These are phyloP conservation scores for Heliconius melpomene DNA, from an alignment of 1,140 invertebrate genomes.

Conservation along the genomic window DNA sequence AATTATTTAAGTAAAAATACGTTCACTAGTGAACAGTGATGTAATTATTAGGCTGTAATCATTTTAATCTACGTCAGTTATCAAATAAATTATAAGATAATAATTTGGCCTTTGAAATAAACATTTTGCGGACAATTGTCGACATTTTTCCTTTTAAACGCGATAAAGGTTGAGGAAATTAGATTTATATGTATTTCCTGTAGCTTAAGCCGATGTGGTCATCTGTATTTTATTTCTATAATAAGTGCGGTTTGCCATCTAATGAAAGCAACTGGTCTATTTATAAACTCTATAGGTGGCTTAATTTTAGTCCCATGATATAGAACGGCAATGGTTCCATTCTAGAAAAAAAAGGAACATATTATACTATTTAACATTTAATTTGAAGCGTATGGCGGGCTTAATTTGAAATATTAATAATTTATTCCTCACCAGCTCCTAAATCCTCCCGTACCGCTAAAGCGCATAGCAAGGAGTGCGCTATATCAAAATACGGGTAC, in stretches of 20 bases:
- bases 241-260: slow-evolving; percentile 38
- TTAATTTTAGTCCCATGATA: slow-evolving; percentile 68
- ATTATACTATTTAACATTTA: background rate
- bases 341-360: background rate
- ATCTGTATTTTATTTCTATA: background rate
- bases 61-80: slow-evolving; percentile 30
- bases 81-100: slow-evolving; percentile 20
- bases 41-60: slow-evolving; percentile 16
- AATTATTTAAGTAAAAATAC: background rate
- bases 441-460: slow-evolving; percentile 97
- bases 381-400: slow-evolving; percentile 43
- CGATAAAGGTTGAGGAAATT: background rate
- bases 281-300: slow-evolving; percentile 66
- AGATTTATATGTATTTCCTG: background rate
- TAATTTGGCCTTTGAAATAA: background rate
- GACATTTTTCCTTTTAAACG: background rate
- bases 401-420: slow-evolving; percentile 49
- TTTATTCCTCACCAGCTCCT: slow-evolving; percentile 87
- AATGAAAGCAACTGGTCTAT: slow-evolving; percentile 66
- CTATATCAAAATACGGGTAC: slow-evolving; percentile 99
- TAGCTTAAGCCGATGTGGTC: background rate
- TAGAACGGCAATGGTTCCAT: slow-evolving; percentile 31
- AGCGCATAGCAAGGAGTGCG: slow-evolving; percentile 94
- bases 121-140: background rate
- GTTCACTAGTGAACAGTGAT: background rate